These are phyloP conservation scores for Aelia acuminata DNA, from an alignment of 2,888 invertebrate species.

Conservation along the genomic window DNA sequence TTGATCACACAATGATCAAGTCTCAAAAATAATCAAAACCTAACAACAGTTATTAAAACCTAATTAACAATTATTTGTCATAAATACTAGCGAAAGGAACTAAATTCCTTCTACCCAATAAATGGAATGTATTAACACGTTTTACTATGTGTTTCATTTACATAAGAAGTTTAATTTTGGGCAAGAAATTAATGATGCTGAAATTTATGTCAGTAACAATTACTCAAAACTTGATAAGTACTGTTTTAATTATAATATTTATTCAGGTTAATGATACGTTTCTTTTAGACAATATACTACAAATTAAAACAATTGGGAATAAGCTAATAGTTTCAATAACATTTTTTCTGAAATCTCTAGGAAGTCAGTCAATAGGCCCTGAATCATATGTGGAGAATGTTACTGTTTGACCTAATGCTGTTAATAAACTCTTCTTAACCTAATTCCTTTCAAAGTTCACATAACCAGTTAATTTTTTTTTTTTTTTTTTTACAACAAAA, in stretches of 20 bases:
- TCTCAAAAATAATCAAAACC: no score
- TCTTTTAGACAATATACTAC: not conserved
- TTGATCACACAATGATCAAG: not conserved
- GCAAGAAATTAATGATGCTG: not conserved
- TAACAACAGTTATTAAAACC: no score
- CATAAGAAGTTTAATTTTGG: not conserved
- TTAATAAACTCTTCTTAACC: not conserved
- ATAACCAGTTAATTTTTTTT: not conserved
- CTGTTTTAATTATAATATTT: not conserved
- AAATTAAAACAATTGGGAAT: not conserved
- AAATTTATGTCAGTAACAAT: not conserved
- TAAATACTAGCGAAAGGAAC: no score
- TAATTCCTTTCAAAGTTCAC: not conserved
- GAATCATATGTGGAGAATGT: not conserved
- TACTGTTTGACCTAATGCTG: not conserved
- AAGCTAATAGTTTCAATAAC: not conserved
- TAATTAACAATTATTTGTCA: no score
- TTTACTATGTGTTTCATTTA: not conserved
- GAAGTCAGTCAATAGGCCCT: not conserved
- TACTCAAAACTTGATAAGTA: not conserved
- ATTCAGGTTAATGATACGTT: not conserved
- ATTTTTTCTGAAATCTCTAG: not conserved
- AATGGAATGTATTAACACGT: not conserved
- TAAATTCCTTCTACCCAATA: not conserved
- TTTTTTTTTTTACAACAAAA: not conserved